Evolutionary conservation across 2,888 invertebrate species (phyloP).

Genomic region (Phengaris alcon): DNA sequence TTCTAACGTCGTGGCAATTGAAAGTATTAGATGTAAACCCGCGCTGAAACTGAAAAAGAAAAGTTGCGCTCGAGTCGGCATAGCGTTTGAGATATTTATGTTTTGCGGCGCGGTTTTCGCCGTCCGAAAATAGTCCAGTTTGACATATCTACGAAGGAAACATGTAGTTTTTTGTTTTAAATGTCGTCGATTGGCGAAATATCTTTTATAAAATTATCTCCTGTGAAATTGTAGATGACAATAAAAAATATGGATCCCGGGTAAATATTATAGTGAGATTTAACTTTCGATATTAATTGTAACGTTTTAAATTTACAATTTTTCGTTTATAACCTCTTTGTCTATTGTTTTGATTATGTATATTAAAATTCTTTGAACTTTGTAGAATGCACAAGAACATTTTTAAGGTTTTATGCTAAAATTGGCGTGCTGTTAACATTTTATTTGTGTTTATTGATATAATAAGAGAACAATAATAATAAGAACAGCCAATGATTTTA

Average conservation of each 20-base stretch:
- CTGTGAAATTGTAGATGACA: slow-evolving; percentile 55
- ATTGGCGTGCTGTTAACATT: too few relatives aligned
- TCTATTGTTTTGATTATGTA: slow-evolving; percentile 33
- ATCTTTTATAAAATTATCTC: slow-evolving; percentile 54
- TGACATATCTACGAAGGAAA: slow-evolving; percentile 74
- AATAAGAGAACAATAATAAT: too few relatives aligned
- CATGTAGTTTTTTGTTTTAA: slow-evolving; percentile 75
- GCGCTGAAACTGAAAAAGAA: slow-evolving; percentile 43
- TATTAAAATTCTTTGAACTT: not conserved
- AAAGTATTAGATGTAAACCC: slow-evolving; percentile 4
- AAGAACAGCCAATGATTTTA: too few relatives aligned
- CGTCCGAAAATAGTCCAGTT: slow-evolving; percentile 74
- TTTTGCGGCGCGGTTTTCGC: slow-evolving; percentile 68
- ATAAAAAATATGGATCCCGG: slow-evolving; percentile 65
- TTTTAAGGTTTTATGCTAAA: not conserved
- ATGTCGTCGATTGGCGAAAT: slow-evolving; percentile 62
- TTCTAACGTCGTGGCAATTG: not conserved
- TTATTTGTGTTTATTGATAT: too few relatives aligned
- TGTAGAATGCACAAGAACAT: not conserved
- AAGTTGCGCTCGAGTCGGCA: slow-evolving; percentile 39
- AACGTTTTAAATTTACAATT: slow-evolving; percentile 45
- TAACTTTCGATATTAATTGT: slow-evolving; percentile 46
- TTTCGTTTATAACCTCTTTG: slow-evolving; percentile 66
- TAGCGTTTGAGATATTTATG: slow-evolving; percentile 56
- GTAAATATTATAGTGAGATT: slow-evolving; percentile 59